phyloP scores from a whole-genome alignment of 2,113 vertebrate genomes.

The Euleptes europaea region DNA sequence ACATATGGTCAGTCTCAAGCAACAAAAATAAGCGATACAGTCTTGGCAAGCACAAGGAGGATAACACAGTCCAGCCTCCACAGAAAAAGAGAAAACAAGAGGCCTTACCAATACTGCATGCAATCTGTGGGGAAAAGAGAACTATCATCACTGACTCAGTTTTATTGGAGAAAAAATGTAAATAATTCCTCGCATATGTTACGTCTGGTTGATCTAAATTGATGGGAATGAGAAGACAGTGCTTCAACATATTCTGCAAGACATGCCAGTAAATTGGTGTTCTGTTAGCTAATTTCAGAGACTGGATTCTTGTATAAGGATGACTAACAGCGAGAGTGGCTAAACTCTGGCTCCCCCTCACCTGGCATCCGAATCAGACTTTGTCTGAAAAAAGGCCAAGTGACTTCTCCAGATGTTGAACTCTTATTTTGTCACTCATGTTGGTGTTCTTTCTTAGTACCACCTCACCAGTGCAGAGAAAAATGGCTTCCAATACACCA shows the following conservation, averaged over 20 bases:
- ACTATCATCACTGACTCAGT: conserved; percentile 71
- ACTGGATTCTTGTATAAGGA: conserved; percentile 65
- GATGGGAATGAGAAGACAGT: conserved; percentile 67
- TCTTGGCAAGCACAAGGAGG: conserved; percentile 62
- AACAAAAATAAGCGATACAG: conserved; percentile 72
- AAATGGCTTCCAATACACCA: not conserved
- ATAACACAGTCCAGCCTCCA: conserved; percentile 65
- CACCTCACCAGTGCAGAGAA: not conserved
- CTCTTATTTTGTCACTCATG: conserved; percentile 10
- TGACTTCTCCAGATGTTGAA: conserved; percentile 56
- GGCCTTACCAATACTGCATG: conserved; percentile 53
- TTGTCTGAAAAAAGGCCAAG: conserved; percentile 55
- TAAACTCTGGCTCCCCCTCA: conserved; percentile 60
- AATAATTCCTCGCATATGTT: conserved; percentile 75
- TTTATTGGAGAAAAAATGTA: conserved; percentile 72
- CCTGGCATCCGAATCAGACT: conserved; percentile 61
- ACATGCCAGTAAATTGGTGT: conserved; percentile 65
- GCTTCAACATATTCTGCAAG: conserved; percentile 66
- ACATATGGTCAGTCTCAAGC: conserved; percentile 73
- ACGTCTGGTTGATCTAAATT: conserved; percentile 69
- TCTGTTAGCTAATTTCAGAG: conserved; percentile 65
- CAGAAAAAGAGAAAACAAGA: conserved; percentile 56
- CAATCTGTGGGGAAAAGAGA: conserved; percentile 65
- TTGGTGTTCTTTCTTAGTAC: conserved; percentile 4
- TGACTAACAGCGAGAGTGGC: conserved; percentile 64